Evolutionary conservation across 2,797 vertebrate species (phyloP), one percentile per base, ranked within the genome.

Genomic region (Protosalanx chinensis): DNA sequence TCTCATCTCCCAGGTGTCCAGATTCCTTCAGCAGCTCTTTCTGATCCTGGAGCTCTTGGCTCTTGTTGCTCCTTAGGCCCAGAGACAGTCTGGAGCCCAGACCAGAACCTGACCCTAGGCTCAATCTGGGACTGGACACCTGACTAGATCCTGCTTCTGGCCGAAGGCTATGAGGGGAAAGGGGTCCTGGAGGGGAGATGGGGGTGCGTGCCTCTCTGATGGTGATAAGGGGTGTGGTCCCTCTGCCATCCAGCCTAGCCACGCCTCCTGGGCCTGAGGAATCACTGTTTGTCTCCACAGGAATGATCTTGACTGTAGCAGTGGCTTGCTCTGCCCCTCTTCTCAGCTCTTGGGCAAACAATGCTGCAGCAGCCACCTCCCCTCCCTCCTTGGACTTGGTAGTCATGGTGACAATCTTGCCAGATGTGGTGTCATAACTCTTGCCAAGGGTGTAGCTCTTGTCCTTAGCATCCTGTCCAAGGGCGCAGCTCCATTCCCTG

Each of bases 391-490:
- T 89, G 18, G 85, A 72, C 74, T 84, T 92, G 59, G 88, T 89
- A 0, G 89, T 93, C 94, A 95, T 92, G 49, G 93, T 93, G 64
- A 95, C 83, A n/a, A 95, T 92, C 88, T 86, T 95, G 63, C 94
- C 95, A 0, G 94, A 95, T 7, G 90, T 3, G 0, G 95, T 93
- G 82, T 96, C 94, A 6, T 95, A 97, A 72, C 94, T 94, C 82
- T 88, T 94, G 76, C 94, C 94, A 65, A 96, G 82, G 0, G 93
- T 90, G 81, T 92, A 91, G 68, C 84, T 83, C 88, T 93, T 95
- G 86, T 94, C 91, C 76, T 85, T 93, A 85, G 84, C 84, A 76
- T 82, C 87, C 75, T 93, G 92, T 46, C 41, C 41, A 46, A 46
- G 92, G 87, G 74, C 64, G 58, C 66, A 70, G 57, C 76, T 79